Base-by-base conservation (phyloP, 92 coral and sea anemone genomes). In the Porites lobata region DNA sequence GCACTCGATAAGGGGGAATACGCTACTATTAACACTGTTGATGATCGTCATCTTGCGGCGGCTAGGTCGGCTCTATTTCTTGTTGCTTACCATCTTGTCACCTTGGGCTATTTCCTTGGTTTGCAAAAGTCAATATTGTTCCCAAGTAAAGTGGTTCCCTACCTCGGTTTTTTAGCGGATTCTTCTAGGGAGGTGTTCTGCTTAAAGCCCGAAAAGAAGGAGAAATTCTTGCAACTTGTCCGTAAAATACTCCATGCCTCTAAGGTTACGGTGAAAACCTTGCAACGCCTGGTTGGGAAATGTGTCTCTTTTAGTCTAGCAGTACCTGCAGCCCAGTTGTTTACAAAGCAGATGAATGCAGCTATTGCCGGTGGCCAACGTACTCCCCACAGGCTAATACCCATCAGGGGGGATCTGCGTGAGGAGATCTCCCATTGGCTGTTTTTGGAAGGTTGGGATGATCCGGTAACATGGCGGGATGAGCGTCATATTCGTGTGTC, bases 401-500 rank as follows among this genome's bases (percentile, higher is more conserved):
- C 82, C 8, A 21, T 86, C 19, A 43, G 58, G 22, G 83, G 62
- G 29, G 11, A 14, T 9, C 83, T 90, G 15, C 79, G 87, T 15
- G 90, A 80, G 8, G 90, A 90, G 58, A 74, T 90, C 22, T 17
- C 76, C 21, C 89, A 85, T 63, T 90, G 90, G 93, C 24, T 85
- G 69, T 85, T 74, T 15, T 72, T 79, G 19, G 66, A 90, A 38
- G 76, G 43, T 15, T 79, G 69, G 80, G 68, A 80, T 51, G 57
- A 38, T 65, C 90, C 87, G 8, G 51, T 85, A 6, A 79, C 84
- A 22, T 79, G 93, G 87, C 58, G 87, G 77, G 88, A 82, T 29
- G 88, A 83, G 76, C 83, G 76, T 58, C 87, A 81, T 38, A 64
- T 86, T 21, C 62, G 83, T 21, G 38, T 81, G 1, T 56, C 87